These are phyloP conservation scores for Botia kubotai DNA, from an alignment of 2,797 vertebrate species.

Conservation along the genomic window DNA sequence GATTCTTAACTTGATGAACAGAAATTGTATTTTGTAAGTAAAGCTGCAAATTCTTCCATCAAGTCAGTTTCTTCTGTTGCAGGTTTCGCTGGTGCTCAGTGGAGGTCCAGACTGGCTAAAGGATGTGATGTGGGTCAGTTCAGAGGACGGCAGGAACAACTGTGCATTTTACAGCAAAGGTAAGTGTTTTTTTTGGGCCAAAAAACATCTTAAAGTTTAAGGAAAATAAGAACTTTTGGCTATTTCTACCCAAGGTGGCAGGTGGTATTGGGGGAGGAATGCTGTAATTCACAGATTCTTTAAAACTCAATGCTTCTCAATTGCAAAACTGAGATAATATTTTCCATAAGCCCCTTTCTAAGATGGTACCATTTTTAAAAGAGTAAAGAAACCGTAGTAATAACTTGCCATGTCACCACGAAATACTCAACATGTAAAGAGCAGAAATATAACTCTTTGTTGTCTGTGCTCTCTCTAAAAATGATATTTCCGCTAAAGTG, in stretches of 20 bases:
- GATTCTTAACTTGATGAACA: too few species aligned
- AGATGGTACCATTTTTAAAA: conserved; percentile 28
- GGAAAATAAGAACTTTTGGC: too few species aligned
- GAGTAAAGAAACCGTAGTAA: conserved; percentile 17
- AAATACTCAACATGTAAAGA: conserved; percentile 36
- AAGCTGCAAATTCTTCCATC: too few species aligned
- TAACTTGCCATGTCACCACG: conserved; percentile 26
- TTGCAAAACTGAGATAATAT: background rate
- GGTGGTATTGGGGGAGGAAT: too few species aligned
- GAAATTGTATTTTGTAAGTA: too few species aligned
- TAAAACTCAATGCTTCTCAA: background rate
- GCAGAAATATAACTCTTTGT: conserved; percentile 55
- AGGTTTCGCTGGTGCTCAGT: conserved; percentile 81
- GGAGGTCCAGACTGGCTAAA: conserved; percentile 86
- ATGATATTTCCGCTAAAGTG: conserved; percentile 54
- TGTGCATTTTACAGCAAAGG: conserved; percentile 91
- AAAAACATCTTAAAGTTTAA: too few species aligned
- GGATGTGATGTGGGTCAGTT: conserved; percentile 86
- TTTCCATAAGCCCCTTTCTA: background rate
- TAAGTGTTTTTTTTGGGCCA: conserved; percentile 70
- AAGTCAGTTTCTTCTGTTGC: conserved; percentile 21
- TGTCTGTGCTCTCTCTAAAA: conserved; percentile 36
- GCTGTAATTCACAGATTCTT: background rate
- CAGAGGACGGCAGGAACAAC: conserved; percentile 87
- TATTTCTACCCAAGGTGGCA: too few species aligned